These are phyloP conservation scores for Anabas testudineus DNA, from an alignment of 2,797 vertebrate species.

Conservation along the genomic window DNA sequence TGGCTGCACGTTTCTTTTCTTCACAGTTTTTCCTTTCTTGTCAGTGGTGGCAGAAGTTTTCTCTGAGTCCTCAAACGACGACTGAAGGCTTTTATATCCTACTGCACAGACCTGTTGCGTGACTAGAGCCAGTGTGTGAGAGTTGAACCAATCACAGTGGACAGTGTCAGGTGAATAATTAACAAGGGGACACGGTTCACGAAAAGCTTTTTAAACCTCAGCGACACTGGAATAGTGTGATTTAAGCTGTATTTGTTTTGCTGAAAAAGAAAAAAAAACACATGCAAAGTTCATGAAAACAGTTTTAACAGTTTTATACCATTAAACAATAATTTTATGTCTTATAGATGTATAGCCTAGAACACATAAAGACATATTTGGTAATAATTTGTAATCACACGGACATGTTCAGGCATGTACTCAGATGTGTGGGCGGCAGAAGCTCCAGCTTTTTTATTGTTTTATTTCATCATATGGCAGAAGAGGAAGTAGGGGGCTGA, in stretches of 20 bases:
- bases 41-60: neutral
- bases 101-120: neutral
- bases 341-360: neutral
- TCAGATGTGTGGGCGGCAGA: neutral
- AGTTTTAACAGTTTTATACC: too few species aligned
- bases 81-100: conserved; percentile 10
- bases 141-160: conserved; percentile 35
- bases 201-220: too few species aligned
- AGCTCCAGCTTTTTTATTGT: neutral
- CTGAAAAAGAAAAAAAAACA: too few species aligned
- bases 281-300: too few species aligned
- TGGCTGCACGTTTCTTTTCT: conserved; percentile 21
- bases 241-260: too few species aligned
- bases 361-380: neutral
- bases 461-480: neutral
- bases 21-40: neutral
- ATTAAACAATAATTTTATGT: neutral
- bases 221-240: too few species aligned
- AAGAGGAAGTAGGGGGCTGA: neutral
- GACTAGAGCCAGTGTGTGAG: conserved; percentile 35
- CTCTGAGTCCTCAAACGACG: neutral
- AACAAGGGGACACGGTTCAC: neutral
- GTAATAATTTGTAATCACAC: neutral
- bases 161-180: conserved; percentile 14
- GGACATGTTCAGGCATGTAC: neutral